Percentiles rank a stretch among this genome's conserved stretches.
Conservation (phyloP, 1,140 invertebrate genomes). For the Drosophila kanapiae region DNA sequence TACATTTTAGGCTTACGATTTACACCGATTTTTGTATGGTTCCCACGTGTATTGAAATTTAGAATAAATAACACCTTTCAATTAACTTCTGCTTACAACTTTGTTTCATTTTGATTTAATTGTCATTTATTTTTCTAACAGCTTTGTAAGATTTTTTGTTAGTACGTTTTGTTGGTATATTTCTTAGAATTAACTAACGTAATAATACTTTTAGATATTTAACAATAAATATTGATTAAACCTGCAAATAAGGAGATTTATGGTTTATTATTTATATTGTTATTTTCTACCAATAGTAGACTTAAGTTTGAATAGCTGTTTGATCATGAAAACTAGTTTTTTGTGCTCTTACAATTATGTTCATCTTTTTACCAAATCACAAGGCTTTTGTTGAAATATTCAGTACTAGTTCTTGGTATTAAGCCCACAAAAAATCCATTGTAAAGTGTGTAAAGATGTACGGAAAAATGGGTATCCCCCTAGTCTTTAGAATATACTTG, state of each 20-base stretch:
- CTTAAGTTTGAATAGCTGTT: background rate
- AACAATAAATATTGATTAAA: background rate
- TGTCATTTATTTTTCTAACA: background rate
- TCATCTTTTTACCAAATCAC: background rate
- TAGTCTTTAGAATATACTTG: slow-evolving; percentile 21
- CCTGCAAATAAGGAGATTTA: background rate
- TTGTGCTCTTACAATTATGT: background rate
- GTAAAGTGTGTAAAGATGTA: background rate
- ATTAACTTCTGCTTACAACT: background rate
- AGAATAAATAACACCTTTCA: too few species aligned
- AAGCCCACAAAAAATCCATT: background rate
- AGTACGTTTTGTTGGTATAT: background rate
- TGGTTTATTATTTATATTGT: background rate
- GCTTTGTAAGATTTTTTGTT: background rate
- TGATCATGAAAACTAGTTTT: background rate
- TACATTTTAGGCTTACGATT: background rate
- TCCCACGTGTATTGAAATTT: background rate
- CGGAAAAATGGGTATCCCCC: slow-evolving; percentile 12
- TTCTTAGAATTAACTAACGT: background rate
- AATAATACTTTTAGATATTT: background rate
- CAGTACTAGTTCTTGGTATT: background rate
- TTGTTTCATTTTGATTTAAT: background rate
- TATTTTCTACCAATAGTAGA: background rate
- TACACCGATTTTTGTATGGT: background rate
- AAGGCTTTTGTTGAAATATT: background rate